phyloP scores from a whole-genome alignment of 2,888 invertebrate species.

The Malachius bipustulatus region DNA sequence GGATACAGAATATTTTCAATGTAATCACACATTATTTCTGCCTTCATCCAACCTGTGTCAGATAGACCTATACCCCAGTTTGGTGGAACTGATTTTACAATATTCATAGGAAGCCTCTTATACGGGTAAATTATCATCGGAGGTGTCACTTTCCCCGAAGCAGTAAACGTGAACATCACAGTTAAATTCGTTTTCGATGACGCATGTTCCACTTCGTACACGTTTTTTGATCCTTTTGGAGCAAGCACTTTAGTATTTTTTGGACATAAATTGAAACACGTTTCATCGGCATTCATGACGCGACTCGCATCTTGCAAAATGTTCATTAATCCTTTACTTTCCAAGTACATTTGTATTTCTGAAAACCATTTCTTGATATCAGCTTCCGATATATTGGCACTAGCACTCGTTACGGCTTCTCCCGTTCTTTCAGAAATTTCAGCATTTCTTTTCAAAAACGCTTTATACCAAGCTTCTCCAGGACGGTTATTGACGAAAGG shows the following conservation, averaged over 20 bases:
- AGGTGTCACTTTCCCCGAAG: conserved; percentile 9
- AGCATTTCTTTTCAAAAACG: conserved; percentile 6
- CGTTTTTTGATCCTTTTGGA: conserved; percentile 14
- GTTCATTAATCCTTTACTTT: not conserved
- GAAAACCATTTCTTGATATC: conserved; percentile 7
- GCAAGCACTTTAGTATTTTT: conserved; percentile 15
- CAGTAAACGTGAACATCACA: conserved; percentile 16
- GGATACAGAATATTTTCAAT: no score
- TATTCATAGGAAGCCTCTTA: conserved; percentile 13
- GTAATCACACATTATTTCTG: no score
- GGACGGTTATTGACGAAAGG: conserved; percentile 8
- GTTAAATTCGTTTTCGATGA: conserved; percentile 13
- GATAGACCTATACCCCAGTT: conserved; percentile 13
- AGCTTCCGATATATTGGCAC: not conserved
- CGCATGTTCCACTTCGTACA: conserved; percentile 11
- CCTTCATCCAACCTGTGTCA: conserved; percentile 18
- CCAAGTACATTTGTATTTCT: conserved; percentile 1
- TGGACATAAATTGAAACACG: conserved; percentile 6
- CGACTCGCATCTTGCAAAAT: conserved; percentile 4
- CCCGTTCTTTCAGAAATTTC: not conserved
- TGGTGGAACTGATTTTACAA: conserved; percentile 10
- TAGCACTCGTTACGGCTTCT: conserved; percentile 7
- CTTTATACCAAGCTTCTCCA: conserved; percentile 8
- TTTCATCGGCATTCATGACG: conserved; percentile 7
- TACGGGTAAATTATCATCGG: conserved; percentile 11